Conservation (phyloP, 92 coral and sea anemone genomes). For the Nematostella vectensis region DNA sequence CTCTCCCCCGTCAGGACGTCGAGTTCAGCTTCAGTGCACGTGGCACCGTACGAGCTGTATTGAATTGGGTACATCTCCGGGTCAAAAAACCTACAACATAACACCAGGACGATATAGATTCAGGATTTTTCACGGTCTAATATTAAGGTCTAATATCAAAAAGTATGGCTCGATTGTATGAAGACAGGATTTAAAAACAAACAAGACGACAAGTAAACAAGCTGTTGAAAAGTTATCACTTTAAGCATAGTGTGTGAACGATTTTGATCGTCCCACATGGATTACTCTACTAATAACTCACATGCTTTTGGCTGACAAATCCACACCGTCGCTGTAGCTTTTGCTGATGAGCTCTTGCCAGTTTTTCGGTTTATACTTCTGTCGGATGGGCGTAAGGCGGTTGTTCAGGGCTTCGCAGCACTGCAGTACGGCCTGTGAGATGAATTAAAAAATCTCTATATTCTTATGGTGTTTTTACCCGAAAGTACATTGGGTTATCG, state of each 20-base stretch:
- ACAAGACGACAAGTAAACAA: too few species aligned
- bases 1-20: conserved; percentile 90
- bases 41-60: conserved; percentile 67
- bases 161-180: too few species aligned
- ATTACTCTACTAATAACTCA: too few species aligned
- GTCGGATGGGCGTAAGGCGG: conserved; percentile 65
- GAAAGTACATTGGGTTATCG: too few species aligned
- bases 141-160: too few species aligned
- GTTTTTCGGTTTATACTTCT: conserved; percentile 51
- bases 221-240: too few species aligned
- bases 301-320: conserved; percentile 67
- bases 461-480: too few species aligned
- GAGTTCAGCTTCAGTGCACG: conserved; percentile 77
- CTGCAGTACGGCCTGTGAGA: conserved; percentile 55
- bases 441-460: background rate
- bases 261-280: too few species aligned
- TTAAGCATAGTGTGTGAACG: too few species aligned
- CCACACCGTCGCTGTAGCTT: conserved; percentile 56
- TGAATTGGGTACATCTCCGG: conserved; percentile 13
- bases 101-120: too few species aligned
- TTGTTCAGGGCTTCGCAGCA: conserved; percentile 68
- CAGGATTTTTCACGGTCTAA: too few species aligned
- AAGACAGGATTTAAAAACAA: background rate
- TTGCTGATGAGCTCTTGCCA: conserved; percentile 69
- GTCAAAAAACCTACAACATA: conserved; percentile 15